Percentiles rank a stretch among this genome's conserved stretches.
phyloP scores from a whole-genome alignment of 2,113 vertebrate genomes.

The Myiozetetes cayanensis region DNA sequence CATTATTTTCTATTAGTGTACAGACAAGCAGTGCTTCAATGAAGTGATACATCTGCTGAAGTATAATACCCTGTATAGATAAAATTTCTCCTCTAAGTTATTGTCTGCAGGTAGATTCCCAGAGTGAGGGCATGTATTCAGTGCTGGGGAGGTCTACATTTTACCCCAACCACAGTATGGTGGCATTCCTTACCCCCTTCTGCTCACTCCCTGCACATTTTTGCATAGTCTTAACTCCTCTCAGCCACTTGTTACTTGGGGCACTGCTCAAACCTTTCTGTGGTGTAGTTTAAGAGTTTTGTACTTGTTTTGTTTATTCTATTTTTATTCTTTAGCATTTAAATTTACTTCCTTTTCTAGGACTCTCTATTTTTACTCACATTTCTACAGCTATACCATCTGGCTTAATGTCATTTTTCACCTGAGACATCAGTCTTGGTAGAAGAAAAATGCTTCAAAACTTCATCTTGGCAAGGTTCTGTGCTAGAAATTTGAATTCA shows the following conservation, averaged over 20 bases:
- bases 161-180: not conserved
- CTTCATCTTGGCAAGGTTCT: not conserved
- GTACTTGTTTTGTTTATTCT: not conserved
- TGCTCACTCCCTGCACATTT: accelerated
- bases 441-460: slow-evolving; percentile 17
- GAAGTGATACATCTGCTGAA: not conserved
- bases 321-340: slow-evolving; percentile 15
- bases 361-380: not conserved
- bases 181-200: not conserved
- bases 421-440: slow-evolving; percentile 1
- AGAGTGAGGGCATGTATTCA: not conserved
- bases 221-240: not conserved
- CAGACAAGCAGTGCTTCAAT: not conserved
- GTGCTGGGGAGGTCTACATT: not conserved
- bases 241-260: not conserved
- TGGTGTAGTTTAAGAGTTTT: not conserved
- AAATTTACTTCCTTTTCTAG: not conserved
- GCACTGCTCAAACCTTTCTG: not conserved
- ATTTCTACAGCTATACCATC: slow-evolving; percentile 22
- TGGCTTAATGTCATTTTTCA: slow-evolving; percentile 42
- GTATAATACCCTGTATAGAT: not conserved
- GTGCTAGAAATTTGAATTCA: not conserved
- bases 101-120: not conserved
- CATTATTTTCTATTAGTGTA: not conserved
- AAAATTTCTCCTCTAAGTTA: not conserved